A percentile compares a stretch with the other conserved stretches of the same genome.
Evolutionary conservation across 2,888 invertebrate species (phyloP).

Genomic region (Ditula angustiorana): DNA sequence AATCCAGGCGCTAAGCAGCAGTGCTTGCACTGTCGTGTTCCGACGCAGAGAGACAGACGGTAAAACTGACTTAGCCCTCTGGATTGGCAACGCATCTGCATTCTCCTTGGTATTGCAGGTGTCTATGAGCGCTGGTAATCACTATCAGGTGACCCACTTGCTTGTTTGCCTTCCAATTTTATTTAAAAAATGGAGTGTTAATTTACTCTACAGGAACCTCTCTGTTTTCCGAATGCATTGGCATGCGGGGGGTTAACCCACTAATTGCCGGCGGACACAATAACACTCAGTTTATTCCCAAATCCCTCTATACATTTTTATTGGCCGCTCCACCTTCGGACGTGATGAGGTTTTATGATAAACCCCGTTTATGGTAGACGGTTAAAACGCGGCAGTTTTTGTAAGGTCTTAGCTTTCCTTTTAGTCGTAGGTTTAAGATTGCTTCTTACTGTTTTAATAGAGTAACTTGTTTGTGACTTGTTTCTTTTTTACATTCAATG

Average conservation of each 20-base stretch:
- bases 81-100: too few relatives aligned
- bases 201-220: background rate
- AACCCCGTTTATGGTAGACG: slow-evolving; percentile 41
- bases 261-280: slow-evolving; percentile 69
- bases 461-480: background rate
- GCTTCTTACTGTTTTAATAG: background rate
- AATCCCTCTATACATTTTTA: slow-evolving; percentile 84
- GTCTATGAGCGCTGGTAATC: too few relatives aligned
- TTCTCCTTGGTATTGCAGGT: too few relatives aligned
- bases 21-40: too few relatives aligned
- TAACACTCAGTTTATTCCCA: slow-evolving; percentile 67
- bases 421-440: background rate
- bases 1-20: too few relatives aligned
- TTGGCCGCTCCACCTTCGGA: slow-evolving; percentile 79
- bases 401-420: background rate
- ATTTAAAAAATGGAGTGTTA: too few relatives aligned
- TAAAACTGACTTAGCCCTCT: too few relatives aligned
- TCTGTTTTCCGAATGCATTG: slow-evolving; percentile 1
- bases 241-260: slow-evolving; percentile 59
- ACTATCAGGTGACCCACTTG: too few relatives aligned
- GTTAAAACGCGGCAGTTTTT: slow-evolving; percentile 17
- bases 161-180: too few relatives aligned
- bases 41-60: too few relatives aligned
- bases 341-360: slow-evolving; percentile 65
- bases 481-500: too few relatives aligned